phyloP scores from a whole-genome alignment of 1,140 invertebrate species.

The Hesperophylax magnus region DNA sequence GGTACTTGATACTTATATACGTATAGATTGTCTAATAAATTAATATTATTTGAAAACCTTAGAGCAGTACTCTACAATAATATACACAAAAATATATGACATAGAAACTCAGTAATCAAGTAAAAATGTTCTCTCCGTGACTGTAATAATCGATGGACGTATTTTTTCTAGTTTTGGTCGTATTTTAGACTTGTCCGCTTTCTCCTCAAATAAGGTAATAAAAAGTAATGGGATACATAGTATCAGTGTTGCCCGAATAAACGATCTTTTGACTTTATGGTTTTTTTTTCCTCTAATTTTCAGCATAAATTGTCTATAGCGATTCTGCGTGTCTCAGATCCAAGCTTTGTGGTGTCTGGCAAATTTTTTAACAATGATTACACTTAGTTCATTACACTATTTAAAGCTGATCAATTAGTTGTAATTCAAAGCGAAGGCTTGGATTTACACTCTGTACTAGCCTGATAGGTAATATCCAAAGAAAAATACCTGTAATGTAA shows the following conservation, averaged over 20 bases:
- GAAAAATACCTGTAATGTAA: constrained; percentile 37
- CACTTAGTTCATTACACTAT: constrained; percentile 44
- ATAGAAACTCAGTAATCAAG: too few relatives aligned
- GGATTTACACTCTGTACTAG: constrained; percentile 30
- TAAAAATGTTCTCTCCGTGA: too few relatives aligned
- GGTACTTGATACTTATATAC: too few relatives aligned
- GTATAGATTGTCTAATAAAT: too few relatives aligned
- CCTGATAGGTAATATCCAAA: constrained; percentile 44
- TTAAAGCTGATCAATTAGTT: constrained; percentile 43
- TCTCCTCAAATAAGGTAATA: background rate
- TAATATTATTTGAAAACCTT: too few relatives aligned
- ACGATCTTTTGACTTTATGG: background rate
- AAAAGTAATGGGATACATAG: background rate
- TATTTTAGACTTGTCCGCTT: too few relatives aligned
- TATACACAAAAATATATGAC: too few relatives aligned
- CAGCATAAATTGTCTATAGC: constrained; percentile 40
- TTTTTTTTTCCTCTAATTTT: constrained; percentile 12
- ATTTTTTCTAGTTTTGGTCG: too few relatives aligned
- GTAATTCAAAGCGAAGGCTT: constrained; percentile 43
- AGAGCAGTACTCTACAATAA: too few relatives aligned
- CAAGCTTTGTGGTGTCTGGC: constrained; percentile 52
- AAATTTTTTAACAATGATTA: constrained; percentile 51
- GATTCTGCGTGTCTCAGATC: constrained; percentile 47
- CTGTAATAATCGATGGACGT: too few relatives aligned
- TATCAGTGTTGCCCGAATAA: background rate